Evolutionary conservation across 2,113 vertebrate genomes (phyloP).

Genomic region (Boulengeromyrus knoepffleri): DNA sequence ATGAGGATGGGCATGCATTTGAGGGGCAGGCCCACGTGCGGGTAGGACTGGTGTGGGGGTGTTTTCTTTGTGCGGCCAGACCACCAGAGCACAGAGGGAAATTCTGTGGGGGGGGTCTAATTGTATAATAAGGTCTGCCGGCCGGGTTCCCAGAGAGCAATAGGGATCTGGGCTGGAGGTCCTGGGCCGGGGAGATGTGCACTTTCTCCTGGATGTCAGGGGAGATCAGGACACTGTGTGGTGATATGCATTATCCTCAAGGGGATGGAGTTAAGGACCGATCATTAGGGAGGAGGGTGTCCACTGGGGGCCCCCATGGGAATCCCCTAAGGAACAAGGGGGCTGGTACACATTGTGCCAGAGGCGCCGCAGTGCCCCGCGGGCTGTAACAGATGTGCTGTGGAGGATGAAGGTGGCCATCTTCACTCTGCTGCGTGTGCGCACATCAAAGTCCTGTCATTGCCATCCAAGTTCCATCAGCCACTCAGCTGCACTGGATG

Average conservation of each 20-base stretch:
- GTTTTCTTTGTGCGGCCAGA: neutral
- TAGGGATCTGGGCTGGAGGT: neutral
- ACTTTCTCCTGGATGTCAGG: neutral
- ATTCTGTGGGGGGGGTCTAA: neutral
- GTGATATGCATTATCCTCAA: slow-evolving; percentile 4
- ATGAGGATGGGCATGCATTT: neutral
- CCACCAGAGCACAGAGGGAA: neutral
- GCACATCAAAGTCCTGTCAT: neutral
- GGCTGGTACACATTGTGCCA: neutral
- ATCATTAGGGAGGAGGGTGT: neutral
- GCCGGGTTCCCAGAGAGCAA: neutral
- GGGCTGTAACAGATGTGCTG: slow-evolving; percentile 1
- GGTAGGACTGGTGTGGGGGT: neutral
- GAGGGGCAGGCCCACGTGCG: neutral
- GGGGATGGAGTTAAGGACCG: neutral
- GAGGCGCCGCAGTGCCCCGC: neutral
- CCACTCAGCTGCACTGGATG: neutral
- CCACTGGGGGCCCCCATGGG: neutral
- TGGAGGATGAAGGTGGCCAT: neutral
- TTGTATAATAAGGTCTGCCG: neutral
- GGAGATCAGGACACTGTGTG: neutral
- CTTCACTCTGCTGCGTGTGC: neutral
- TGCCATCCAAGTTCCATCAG: neutral
- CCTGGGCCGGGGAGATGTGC: neutral
- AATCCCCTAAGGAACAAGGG: neutral